These are phyloP conservation scores for Zaprionus ornatus DNA, from an alignment of 1,140 invertebrate species.

Conservation along the genomic window DNA sequence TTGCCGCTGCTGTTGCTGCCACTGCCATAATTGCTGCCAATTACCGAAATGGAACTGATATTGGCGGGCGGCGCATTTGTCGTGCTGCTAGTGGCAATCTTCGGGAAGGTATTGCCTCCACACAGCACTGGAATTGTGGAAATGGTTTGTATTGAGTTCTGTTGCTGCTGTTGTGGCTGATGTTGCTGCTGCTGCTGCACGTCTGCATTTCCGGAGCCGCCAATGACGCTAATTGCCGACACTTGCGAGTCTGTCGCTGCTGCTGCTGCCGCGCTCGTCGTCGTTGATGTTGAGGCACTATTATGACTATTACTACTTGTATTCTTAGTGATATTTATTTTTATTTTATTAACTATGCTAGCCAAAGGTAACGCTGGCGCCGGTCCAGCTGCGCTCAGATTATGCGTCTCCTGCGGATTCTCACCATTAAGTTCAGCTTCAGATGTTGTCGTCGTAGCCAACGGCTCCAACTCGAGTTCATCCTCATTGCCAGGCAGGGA, in stretches of 20 bases:
- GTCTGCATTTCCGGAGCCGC: conserved; percentile 41
- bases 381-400: conserved; percentile 83
- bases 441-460: conserved; percentile 18
- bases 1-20: conserved; percentile 22
- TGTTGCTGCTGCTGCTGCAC: conserved; percentile 52
- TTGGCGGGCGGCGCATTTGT: conserved; percentile 46
- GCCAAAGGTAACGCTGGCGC: conserved; percentile 84
- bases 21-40: conserved; percentile 72
- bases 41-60: conserved; percentile 74
- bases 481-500: conserved; percentile 54
- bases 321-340: conserved; percentile 92
- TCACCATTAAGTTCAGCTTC: conserved; percentile 85
- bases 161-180: conserved; percentile 44
- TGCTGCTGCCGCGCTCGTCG: conserved; percentile 9
- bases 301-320: conserved; percentile 84
- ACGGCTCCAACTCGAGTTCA: conserved; percentile 87
- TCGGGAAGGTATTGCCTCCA: conserved; percentile 73
- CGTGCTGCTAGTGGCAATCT: conserved; percentile 62
- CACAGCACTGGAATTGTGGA: conserved; percentile 83
- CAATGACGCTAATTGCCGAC: conserved; percentile 71
- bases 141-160: conserved; percentile 76
- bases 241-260: conserved; percentile 49
- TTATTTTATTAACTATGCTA: conserved; percentile 87
- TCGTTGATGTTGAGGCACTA: conserved; percentile 63
- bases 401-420: conserved; percentile 84